These are phyloP conservation scores for Illadopsis cleaveri DNA, from an alignment of 2,113 vertebrate genomes.

Conservation along the genomic window DNA sequence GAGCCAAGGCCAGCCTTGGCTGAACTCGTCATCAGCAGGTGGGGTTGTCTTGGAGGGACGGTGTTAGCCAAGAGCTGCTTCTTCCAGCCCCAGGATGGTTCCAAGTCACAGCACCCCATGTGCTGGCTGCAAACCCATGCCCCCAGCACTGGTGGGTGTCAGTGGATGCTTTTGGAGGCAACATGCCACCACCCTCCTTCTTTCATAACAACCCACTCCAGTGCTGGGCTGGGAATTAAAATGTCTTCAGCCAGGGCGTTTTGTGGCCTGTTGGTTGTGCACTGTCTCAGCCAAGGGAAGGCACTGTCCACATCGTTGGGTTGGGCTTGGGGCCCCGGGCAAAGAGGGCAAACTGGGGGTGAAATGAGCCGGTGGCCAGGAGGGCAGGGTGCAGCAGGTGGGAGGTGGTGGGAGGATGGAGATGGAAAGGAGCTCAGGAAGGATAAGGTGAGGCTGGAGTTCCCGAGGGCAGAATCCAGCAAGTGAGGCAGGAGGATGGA, in stretches of 20 bases:
- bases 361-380: neutral
- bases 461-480: too few relatives aligned
- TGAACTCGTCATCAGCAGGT: neutral
- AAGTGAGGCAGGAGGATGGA: neutral
- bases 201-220: neutral
- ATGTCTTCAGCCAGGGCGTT: neutral
- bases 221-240: neutral
- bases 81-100: neutral
- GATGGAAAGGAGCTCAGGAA: neutral
- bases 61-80: neutral
- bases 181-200: neutral
- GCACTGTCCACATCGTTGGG: rapidly evolving
- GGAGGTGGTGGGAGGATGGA: neutral
- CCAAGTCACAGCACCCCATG: rapidly evolving
- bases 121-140: neutral
- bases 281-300: rapidly evolving
- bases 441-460: neutral
- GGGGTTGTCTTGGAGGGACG: neutral
- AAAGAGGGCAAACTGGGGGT: neutral
- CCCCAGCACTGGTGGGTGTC: neutral
- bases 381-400: too few relatives aligned
- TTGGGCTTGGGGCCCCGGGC: neutral
- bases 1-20: neutral
- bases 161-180: neutral
- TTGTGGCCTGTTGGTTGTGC: too few relatives aligned